Conservation (phyloP, 2,888 invertebrate species). For the Melieria picta region DNA sequence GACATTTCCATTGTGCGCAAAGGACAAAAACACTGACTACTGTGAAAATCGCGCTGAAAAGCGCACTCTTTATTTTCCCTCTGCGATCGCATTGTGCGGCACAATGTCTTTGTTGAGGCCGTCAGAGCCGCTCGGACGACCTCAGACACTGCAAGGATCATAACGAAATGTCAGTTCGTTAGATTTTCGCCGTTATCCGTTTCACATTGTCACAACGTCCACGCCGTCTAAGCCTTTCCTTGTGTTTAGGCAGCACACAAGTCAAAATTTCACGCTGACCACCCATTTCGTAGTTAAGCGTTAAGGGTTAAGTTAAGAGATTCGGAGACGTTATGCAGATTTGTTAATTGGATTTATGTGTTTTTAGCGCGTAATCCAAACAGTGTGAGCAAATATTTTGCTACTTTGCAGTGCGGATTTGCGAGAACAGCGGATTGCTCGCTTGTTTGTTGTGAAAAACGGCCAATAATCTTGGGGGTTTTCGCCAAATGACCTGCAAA, state of each 20-base stretch:
- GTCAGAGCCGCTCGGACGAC: too few relatives aligned
- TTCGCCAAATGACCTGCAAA: constrained; percentile 55
- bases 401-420: constrained; percentile 23
- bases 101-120: too few relatives aligned
- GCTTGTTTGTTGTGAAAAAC: not conserved
- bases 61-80: too few relatives aligned
- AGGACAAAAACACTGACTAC: too few relatives aligned
- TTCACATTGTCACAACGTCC: not conserved
- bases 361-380: constrained; percentile 57
- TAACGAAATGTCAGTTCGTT: too few relatives aligned
- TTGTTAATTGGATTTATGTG: constrained; percentile 62
- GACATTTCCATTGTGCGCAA: too few relatives aligned
- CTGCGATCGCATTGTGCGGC: too few relatives aligned
- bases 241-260: not conserved
- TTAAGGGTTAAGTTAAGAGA: not conserved
- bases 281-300: constrained; percentile 1
- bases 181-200: too few relatives aligned
- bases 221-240: constrained; percentile 23
- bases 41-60: too few relatives aligned
- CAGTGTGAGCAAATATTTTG: constrained; percentile 61
- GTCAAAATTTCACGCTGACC: constrained; percentile 25
- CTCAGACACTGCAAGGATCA: too few relatives aligned
- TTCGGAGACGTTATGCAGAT: constrained; percentile 48
- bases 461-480: constrained; percentile 43
- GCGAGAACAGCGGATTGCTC: constrained; percentile 16